phyloP scores from a whole-genome alignment of 2,797 vertebrate genomes.

The Argentina silus region DNA sequence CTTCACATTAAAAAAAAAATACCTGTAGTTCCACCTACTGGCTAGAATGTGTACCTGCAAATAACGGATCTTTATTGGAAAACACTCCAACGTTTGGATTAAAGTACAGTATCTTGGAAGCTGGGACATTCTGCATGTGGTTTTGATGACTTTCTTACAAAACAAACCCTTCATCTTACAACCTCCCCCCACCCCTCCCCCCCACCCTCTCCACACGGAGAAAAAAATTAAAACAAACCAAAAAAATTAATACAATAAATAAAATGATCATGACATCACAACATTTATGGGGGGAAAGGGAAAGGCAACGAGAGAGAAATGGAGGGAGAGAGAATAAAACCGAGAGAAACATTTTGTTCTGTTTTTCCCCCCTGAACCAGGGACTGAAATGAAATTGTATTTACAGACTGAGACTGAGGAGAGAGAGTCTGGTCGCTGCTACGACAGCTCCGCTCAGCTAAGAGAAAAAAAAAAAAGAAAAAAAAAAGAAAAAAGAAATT shows the following conservation, averaged over 20 bases:
- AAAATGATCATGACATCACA: constrained; percentile 67
- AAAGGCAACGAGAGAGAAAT: constrained; percentile 61
- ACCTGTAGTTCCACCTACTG: constrained; percentile 56
- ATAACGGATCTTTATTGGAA: constrained; percentile 49
- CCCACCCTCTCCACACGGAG: constrained; percentile 11
- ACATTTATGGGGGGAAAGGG: constrained; percentile 59
- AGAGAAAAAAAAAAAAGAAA: constrained; percentile 54
- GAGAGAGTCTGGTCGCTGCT: constrained; percentile 72
- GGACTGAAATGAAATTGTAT: constrained; percentile 79
- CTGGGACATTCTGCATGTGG: constrained; percentile 64
- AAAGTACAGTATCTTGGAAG: constrained; percentile 75
- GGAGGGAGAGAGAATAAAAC: constrained; percentile 76
- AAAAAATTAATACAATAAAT: constrained; percentile 76
- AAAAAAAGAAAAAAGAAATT: constrained; percentile 68
- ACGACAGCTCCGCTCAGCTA: constrained; percentile 71
- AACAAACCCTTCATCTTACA: constrained; percentile 35
- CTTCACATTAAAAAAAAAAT: constrained; percentile 71
- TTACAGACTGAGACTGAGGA: constrained; percentile 79
- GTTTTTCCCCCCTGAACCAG: constrained; percentile 67
- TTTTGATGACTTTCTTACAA: constrained; percentile 55
- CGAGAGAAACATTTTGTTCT: constrained; percentile 75
- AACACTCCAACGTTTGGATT: constrained; percentile 59
- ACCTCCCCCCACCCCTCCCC: constrained; percentile 34
- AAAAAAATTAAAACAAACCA: not conserved
- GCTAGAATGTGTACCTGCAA: constrained; percentile 59